Evolutionary conservation across 2,113 vertebrate species (phyloP), one percentile per base, ranked within the genome.

Genomic region (Rhinoptilus africanus): DNA sequence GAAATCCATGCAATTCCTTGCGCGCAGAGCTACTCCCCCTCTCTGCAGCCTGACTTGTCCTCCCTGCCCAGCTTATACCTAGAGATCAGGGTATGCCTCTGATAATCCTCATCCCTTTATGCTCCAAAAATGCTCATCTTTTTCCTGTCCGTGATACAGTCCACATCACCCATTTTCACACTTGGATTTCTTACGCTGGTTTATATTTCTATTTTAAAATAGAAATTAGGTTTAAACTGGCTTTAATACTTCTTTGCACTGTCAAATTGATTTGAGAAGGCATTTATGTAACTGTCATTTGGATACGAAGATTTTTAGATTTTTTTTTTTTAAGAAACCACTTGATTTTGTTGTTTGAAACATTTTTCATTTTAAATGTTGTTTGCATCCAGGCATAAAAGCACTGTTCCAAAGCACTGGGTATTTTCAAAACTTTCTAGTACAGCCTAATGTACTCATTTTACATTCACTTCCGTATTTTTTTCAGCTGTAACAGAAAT

Each of bases 151-250:
- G 0, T 93, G 90, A 89, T 39, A 62, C n/a, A 92, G 59, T 78
- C 95, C 94, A 95, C 91, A 89, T 72, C 92, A 60, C 85, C 51
- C 43, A 15, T 72, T 92, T 89, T 92, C 81, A 90, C 81, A 56
- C 77, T 76, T 71, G 6, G 56, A 34, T 74, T 87, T 72, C 91
- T 88, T 51, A 51, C 6, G 21, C 60, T 79, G 20, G 18, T 94
- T 95, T 91, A 59, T 3, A n/a, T n/a, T n/a, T n/a, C n/a, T n/a
- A n/a, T n/a, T n/a, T 96, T 73, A 85, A 95, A 96, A 95, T 51
- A 89, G 84, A 88, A 88, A 73, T 69, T 35, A 63, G n/a, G 32
- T 94, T 82, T 92, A 64, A 92, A 87, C 41, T 88, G 45, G 26
- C 23, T 91, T 88, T 85, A 91, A 79, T 82, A 62, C 39, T 78